These are phyloP conservation scores for Chrysolina americana DNA, from an alignment of 2,888 invertebrate species.

Conservation along the genomic window DNA sequence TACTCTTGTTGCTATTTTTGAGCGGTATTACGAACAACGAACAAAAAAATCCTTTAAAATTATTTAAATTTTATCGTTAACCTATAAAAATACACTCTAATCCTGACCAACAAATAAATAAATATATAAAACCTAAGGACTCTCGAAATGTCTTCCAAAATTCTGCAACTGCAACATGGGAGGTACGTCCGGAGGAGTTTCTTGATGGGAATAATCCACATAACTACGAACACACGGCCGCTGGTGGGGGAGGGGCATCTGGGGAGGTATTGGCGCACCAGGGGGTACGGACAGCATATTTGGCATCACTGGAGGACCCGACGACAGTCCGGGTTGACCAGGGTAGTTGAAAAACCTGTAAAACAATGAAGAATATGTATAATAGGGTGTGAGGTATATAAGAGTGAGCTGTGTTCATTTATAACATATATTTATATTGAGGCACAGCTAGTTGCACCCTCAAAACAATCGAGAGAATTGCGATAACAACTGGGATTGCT, in stretches of 20 bases:
- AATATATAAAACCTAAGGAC: conserved; percentile 56
- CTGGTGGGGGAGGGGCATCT: conserved; percentile 48
- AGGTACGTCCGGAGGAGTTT: conserved; percentile 58
- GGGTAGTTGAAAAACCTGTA: conserved; percentile 74
- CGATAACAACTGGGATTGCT: too few relatives aligned
- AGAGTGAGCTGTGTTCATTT: too few relatives aligned
- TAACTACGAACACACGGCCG: conserved; percentile 59
- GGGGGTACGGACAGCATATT: conserved; percentile 67
- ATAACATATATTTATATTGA: too few relatives aligned
- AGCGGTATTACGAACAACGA: too few relatives aligned
- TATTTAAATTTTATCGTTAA: conserved; percentile 1
- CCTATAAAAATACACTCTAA: conserved; percentile 24
- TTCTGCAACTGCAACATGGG: conserved; percentile 68
- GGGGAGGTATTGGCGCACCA: conserved; percentile 58
- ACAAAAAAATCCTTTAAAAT: too few relatives aligned
- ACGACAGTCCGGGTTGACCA: conserved; percentile 68
- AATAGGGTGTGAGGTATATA: too few relatives aligned
- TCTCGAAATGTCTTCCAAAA: conserved; percentile 68
- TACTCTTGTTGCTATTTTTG: too few relatives aligned
- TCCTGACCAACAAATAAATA: conserved; percentile 7
- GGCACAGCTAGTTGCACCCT: too few relatives aligned
- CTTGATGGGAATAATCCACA: conserved; percentile 59
- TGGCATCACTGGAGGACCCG: conserved; percentile 66
- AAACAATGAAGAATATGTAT: conserved; percentile 28
- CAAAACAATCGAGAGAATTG: too few relatives aligned